Conservation (phyloP, 2,113 vertebrate species). For the Callopanchax toddi region DNA sequence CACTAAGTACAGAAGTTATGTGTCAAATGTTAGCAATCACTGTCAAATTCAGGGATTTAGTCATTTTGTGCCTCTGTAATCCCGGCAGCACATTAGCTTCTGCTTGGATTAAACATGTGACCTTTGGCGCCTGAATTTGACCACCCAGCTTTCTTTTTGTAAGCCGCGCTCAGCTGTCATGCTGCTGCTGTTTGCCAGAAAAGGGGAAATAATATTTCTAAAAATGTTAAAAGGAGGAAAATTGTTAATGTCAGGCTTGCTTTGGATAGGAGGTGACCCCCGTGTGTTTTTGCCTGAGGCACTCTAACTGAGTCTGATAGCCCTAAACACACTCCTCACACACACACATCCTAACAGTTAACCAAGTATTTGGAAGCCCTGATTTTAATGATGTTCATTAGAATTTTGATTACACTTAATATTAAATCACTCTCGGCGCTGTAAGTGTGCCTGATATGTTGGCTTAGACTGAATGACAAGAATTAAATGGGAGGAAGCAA, state of each 20-base stretch:
- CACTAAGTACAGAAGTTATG: background rate
- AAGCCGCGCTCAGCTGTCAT: slow-evolving; percentile 31
- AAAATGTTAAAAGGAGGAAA: slow-evolving; percentile 46
- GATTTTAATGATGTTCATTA: slow-evolving; percentile 68
- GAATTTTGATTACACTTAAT: slow-evolving; percentile 59
- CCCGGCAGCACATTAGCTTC: slow-evolving; percentile 31
- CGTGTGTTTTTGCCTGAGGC: slow-evolving; percentile 25
- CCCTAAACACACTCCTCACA: slow-evolving; percentile 10
- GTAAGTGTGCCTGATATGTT: slow-evolving; percentile 56
- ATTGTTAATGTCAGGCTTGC: slow-evolving; percentile 41
- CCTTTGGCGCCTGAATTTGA: slow-evolving; percentile 57
- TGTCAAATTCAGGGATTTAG: slow-evolving; percentile 12
- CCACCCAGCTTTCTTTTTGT: slow-evolving; percentile 26
- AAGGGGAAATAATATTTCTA: slow-evolving; percentile 35
- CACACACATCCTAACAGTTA: slow-evolving; percentile 20
- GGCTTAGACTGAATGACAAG: slow-evolving; percentile 55
- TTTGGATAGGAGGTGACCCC: slow-evolving; percentile 60
- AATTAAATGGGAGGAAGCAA: slow-evolving; percentile 53
- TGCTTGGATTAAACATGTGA: slow-evolving; percentile 55
- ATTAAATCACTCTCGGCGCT: slow-evolving; percentile 53
- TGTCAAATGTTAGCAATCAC: slow-evolving; percentile 10
- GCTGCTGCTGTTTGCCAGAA: slow-evolving; percentile 19
- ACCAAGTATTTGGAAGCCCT: slow-evolving; percentile 23
- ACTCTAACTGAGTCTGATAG: slow-evolving; percentile 32
- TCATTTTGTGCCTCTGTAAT: slow-evolving; percentile 35